These are phyloP conservation scores for Hoplias malabaricus DNA, from an alignment of 2,113 vertebrate species.

Conservation along the genomic window DNA sequence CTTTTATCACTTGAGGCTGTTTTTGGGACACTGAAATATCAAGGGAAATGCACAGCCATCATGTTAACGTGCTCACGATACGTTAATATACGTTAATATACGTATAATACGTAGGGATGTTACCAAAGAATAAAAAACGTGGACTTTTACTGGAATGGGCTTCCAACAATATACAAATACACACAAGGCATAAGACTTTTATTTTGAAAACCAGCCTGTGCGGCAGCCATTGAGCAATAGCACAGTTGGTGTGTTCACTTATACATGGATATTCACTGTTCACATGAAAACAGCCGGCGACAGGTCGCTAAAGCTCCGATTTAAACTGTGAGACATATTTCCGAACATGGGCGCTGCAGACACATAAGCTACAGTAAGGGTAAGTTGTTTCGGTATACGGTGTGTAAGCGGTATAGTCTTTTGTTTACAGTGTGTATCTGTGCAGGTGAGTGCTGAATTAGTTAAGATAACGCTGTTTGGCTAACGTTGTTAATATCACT, in stretches of 20 bases:
- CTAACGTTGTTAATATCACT: background rate
- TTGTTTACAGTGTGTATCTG: background rate
- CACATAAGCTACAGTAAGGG: conserved; percentile 13
- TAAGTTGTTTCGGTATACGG: background rate
- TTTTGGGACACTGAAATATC: too few species aligned
- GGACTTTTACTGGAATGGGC: too few species aligned
- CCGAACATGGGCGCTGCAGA: background rate
- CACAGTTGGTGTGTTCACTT: conserved; percentile 1
- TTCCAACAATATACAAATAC: too few species aligned
- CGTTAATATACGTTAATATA: too few species aligned
- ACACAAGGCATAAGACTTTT: too few species aligned
- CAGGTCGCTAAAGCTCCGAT: too few species aligned
- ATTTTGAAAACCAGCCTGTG: conserved; percentile 2
- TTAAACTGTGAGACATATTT: background rate
- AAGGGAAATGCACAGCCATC: too few species aligned
- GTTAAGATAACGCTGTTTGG: background rate
- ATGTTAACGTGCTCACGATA: too few species aligned
- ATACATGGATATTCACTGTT: background rate
- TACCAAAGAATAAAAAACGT: too few species aligned
- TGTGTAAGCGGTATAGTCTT: background rate
- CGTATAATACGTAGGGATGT: too few species aligned
- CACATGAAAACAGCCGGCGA: background rate
- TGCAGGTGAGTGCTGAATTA: background rate
- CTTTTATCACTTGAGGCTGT: too few species aligned
- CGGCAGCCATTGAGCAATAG: conserved; percentile 14